Evolutionary conservation across 2,113 vertebrate species (phyloP).

Genomic region (Astatotilapia flaviijosephi): DNA sequence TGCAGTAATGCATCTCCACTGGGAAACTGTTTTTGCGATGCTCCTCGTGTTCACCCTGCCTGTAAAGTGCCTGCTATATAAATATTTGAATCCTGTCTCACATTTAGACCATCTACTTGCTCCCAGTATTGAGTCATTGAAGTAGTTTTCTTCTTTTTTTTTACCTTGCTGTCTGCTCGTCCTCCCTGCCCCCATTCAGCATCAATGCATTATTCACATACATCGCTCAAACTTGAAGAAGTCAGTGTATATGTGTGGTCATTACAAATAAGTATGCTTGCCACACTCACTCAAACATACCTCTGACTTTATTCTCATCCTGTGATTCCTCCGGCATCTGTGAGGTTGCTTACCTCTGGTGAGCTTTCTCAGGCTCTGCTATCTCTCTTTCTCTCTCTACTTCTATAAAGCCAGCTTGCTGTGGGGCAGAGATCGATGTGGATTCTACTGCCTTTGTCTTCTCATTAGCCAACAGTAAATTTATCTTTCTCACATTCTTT

Average conservation of each 20-base stretch:
- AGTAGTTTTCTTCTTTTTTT: neutral
- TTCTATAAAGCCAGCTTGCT: constrained; percentile 28
- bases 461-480: constrained; percentile 64
- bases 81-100: constrained; percentile 34
- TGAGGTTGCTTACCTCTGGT: constrained; percentile 38
- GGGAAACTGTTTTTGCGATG: neutral
- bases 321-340: neutral
- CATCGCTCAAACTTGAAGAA: neutral
- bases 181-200: neutral
- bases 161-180: neutral
- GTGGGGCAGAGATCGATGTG: constrained; percentile 64
- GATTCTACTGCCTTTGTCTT: constrained; percentile 63
- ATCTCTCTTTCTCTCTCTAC: constrained; percentile 11
- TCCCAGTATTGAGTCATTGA: constrained; percentile 6
- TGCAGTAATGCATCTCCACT: neutral
- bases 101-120: neutral
- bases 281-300: neutral
- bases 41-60: neutral
- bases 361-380: constrained; percentile 22
- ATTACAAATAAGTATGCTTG: neutral
- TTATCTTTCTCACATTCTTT: constrained; percentile 66
- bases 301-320: neutral
- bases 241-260: neutral
- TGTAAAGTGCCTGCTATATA: constrained; percentile 27
- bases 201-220: neutral